A percentile compares a stretch with the other conserved stretches of the same genome.
Evolutionary conservation across 2,888 invertebrate species (phyloP).

Genomic region (Camptogramma bilineatum): DNA sequence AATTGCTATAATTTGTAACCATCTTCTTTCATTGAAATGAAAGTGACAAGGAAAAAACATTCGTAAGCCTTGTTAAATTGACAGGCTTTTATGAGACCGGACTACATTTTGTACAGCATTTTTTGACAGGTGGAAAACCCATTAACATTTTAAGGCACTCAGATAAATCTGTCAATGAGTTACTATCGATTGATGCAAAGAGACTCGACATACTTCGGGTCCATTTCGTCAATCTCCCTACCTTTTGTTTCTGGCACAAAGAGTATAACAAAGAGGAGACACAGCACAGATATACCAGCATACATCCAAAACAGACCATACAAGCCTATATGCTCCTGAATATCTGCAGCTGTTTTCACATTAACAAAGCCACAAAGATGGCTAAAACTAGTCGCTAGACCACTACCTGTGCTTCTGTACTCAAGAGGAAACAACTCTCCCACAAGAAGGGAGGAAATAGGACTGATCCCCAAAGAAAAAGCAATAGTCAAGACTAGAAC

Average conservation of each 20-base stretch:
- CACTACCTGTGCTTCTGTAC: slow-evolving; percentile 88
- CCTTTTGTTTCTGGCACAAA: slow-evolving; percentile 97
- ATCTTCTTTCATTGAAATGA: too few relatives aligned
- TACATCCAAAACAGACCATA: slow-evolving; percentile 96
- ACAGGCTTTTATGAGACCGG: background rate
- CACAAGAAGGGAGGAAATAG: slow-evolving; percentile 90
- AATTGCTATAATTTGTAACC: too few relatives aligned
- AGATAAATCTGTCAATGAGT: slow-evolving; percentile 34
- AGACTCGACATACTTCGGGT: slow-evolving; percentile 87
- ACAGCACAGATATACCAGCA: slow-evolving; percentile 91
- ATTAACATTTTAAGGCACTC: slow-evolving; percentile 6
- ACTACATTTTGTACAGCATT: background rate
- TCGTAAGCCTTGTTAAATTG: background rate
- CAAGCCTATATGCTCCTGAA: slow-evolving; percentile 89
- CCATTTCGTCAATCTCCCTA: slow-evolving; percentile 94
- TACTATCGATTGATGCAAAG: slow-evolving; percentile 84
- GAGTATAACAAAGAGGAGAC: slow-evolving; percentile 92
- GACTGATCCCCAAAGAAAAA: slow-evolving; percentile 91
- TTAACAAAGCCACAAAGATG: slow-evolving; percentile 94
- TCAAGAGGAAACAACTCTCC: slow-evolving; percentile 90
- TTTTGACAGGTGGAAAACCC: background rate
- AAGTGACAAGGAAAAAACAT: background rate
- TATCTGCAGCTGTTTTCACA: slow-evolving; percentile 93
- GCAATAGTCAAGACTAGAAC: slow-evolving; percentile 93
- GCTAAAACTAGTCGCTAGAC: slow-evolving; percentile 92